These are phyloP conservation scores for Copidosoma aretas DNA, from an alignment of 2,888 invertebrate genomes.

Conservation along the genomic window DNA sequence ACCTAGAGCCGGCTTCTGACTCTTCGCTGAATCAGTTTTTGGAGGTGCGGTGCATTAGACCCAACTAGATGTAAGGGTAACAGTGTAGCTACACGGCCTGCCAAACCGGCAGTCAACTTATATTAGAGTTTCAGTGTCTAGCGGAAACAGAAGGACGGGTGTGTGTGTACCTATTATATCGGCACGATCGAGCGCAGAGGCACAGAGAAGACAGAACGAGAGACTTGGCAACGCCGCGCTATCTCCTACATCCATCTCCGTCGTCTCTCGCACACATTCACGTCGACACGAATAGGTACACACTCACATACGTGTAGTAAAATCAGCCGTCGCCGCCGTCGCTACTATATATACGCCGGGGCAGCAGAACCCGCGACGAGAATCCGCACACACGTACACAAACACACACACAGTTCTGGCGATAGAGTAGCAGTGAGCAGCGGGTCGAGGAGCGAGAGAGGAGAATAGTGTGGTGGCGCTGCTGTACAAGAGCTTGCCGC, in stretches of 20 bases:
- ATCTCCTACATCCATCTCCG: constrained; percentile 36
- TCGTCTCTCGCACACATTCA: constrained; percentile 43
- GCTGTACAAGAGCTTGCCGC: neutral
- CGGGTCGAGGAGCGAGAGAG: neutral
- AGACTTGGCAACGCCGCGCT: constrained; percentile 57
- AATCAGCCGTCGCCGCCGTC: no score
- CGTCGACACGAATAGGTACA: neutral
- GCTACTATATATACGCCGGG: neutral
- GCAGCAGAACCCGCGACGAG: neutral
- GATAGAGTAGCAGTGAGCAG: neutral
- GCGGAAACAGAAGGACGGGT: neutral
- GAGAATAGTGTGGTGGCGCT: neutral
- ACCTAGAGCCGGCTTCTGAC: no score
- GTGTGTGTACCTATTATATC: constrained; percentile 19
- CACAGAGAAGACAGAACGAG: neutral
- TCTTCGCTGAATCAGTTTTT: no score
- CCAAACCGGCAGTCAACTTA: no score
- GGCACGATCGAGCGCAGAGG: constrained; percentile 25
- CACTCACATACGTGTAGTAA: neutral
- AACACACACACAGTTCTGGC: neutral
- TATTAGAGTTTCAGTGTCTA: no score
- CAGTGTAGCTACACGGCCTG: no score
- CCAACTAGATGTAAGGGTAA: no score
- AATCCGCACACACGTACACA: neutral
- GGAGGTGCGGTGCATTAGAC: no score